phyloP scores from a whole-genome alignment of 2,797 vertebrate species.

The Enteromius radiatus region DNA sequence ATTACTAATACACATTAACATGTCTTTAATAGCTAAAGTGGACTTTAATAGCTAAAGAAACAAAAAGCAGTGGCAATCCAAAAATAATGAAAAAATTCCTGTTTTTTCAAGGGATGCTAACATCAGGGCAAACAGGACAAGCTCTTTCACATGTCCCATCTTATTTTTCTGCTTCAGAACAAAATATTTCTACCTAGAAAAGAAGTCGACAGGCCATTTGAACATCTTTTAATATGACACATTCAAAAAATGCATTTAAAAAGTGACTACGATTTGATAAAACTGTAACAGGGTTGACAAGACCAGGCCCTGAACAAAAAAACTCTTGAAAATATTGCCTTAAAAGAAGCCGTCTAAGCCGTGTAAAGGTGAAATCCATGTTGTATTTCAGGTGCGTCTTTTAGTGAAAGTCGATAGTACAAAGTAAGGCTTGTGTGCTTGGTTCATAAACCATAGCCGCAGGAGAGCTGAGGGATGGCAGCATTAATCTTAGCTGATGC shows the following conservation, averaged over 20 bases:
- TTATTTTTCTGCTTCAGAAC: not conserved
- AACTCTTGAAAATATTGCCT: not conserved
- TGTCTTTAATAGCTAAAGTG: not conserved
- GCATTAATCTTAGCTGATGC: slow-evolving; percentile 38
- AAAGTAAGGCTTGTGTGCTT: not conserved
- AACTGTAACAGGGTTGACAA: not conserved
- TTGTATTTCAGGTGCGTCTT: slow-evolving; percentile 32
- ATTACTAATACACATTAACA: not conserved
- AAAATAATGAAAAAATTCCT: not conserved
- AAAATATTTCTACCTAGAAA: not conserved
- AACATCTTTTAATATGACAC: not conserved
- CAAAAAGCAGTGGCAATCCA: not conserved
- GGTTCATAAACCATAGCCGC: slow-evolving; percentile 25
- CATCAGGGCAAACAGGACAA: not conserved
- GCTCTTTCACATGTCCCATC: not conserved
- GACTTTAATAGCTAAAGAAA: not conserved
- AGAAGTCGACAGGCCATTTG: not conserved
- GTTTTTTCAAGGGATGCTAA: not conserved
- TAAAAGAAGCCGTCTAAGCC: not conserved
- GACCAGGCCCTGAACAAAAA: not conserved
- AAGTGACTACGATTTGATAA: not conserved
- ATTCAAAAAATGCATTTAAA: not conserved
- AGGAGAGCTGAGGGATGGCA: slow-evolving; percentile 33
- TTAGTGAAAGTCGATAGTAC: slow-evolving; percentile 25
- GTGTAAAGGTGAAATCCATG: not conserved